Evolutionary conservation across 35 echinoderm and acorn worm species (phyloP).

Genomic region (Apostichopus japonicus): DNA sequence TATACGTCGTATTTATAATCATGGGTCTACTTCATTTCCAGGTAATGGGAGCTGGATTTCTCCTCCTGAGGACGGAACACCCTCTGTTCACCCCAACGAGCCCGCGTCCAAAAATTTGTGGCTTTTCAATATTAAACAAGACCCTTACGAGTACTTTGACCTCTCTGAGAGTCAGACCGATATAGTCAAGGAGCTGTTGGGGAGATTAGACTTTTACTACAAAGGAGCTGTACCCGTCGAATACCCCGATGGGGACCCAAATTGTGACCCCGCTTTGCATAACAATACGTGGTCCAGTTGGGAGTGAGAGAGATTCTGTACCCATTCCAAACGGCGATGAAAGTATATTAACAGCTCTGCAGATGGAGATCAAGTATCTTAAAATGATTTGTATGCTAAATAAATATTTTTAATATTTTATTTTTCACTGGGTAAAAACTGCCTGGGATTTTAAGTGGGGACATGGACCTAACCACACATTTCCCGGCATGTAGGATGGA

Average conservation of each 20-base stretch:
- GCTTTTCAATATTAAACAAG: conserved; percentile 88
- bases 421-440: too few species aligned
- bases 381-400: too few species aligned
- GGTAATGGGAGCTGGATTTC: conserved; percentile 90
- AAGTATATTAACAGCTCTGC: too few species aligned
- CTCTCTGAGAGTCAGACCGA: conserved; percentile 64
- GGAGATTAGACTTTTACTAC: conserved; percentile 62
- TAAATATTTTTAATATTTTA: too few species aligned
- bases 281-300: conserved; percentile 78
- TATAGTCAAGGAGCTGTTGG: conserved; percentile 56
- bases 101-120: conserved; percentile 64
- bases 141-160: conserved; percentile 78
- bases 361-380: too few species aligned
- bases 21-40: conserved; percentile 1
- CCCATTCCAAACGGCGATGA: too few species aligned
- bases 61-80: conserved; percentile 75
- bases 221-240: conserved; percentile 59
- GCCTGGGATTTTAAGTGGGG: too few species aligned
- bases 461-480: too few species aligned
- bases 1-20: too few species aligned
- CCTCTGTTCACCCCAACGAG: conserved; percentile 58
- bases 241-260: conserved; percentile 70
- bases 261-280: conserved; percentile 76
- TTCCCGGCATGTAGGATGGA: too few species aligned
- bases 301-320: neutral